A percentile compares a stretch with the other conserved stretches of the same genome.
These are phyloP conservation scores for Nerophis ophidion DNA, from an alignment of 2,113 vertebrate species.

Conservation along the genomic window DNA sequence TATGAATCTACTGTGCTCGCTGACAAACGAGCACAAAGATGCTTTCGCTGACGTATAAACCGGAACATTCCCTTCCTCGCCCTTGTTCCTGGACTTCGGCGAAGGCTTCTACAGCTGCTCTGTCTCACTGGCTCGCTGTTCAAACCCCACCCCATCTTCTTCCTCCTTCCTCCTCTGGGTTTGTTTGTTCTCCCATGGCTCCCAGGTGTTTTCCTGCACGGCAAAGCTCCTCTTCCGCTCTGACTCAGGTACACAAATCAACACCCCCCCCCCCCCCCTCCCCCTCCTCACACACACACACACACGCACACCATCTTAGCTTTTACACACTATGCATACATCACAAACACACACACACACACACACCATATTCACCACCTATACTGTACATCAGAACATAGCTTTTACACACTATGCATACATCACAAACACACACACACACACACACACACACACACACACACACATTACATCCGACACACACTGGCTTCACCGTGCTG, in stretches of 20 bases:
- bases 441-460: conserved; percentile 9
- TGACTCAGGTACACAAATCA: conserved; percentile 61
- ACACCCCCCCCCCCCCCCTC: too few species aligned
- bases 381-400: conserved; percentile 3
- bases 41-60: conserved; percentile 20
- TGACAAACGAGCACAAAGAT: conserved; percentile 7
- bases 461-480: conserved; percentile 12
- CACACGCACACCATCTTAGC: too few species aligned
- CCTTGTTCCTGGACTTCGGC: conserved; percentile 39
- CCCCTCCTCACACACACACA: too few species aligned
- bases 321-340: too few species aligned
- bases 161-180: conserved; percentile 56
- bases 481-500: conserved; percentile 14
- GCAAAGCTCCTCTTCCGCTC: conserved; percentile 52
- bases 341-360: too few species aligned
- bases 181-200: conserved; percentile 64
- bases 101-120: conserved; percentile 41
- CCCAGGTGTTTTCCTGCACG: conserved; percentile 70
- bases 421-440: neutral
- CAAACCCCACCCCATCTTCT: conserved; percentile 45
- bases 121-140: conserved; percentile 20
- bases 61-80: conserved; percentile 32
- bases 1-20: neutral
- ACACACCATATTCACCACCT: too few species aligned
- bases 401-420: neutral